phyloP scores from a whole-genome alignment of 2,888 invertebrate species.

The Hirtodrosophila histrioides region DNA sequence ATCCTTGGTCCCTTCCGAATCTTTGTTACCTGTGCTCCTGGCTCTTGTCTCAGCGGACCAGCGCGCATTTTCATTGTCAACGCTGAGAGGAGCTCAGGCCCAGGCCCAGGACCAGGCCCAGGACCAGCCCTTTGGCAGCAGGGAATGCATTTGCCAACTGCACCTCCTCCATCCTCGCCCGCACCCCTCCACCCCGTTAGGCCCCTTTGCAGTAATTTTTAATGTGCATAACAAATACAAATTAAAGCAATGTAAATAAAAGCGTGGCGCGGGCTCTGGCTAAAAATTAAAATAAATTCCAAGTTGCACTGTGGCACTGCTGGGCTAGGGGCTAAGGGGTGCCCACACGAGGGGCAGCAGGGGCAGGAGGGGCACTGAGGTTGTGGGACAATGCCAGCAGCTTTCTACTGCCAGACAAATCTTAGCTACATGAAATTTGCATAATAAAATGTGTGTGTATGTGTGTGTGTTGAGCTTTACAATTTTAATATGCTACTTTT shows the following conservation, averaged over 20 bases:
- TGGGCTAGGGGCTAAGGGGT: neutral
- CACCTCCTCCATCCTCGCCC: neutral
- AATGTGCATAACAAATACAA: constrained; percentile 69
- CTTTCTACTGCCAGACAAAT: constrained; percentile 22
- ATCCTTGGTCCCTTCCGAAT: neutral
- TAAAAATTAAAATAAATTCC: constrained; percentile 61
- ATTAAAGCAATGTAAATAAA: constrained; percentile 70
- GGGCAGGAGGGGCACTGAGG: no score
- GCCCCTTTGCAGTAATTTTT: constrained; percentile 46
- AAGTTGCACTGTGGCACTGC: constrained; percentile 25
- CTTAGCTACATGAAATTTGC: constrained; percentile 38
- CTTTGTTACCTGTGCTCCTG: constrained; percentile 8
- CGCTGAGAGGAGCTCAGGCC: constrained; percentile 11
- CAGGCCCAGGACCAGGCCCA: no score
- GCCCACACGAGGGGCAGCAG: neutral
- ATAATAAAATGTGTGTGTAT: constrained; percentile 39
- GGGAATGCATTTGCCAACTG: constrained; percentile 42
- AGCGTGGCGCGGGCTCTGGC: constrained; percentile 42
- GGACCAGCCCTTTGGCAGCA: constrained; percentile 20
- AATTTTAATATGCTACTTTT: constrained; percentile 6
- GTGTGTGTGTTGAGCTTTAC: constrained; percentile 18
- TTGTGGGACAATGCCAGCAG: constrained; percentile 22
- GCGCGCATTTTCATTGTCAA: constrained; percentile 51
- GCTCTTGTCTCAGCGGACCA: no score
- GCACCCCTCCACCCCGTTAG: neutral